These are phyloP conservation scores for Chlorodrepanis virens DNA, from an alignment of 2,113 vertebrate genomes.

Conservation along the genomic window DNA sequence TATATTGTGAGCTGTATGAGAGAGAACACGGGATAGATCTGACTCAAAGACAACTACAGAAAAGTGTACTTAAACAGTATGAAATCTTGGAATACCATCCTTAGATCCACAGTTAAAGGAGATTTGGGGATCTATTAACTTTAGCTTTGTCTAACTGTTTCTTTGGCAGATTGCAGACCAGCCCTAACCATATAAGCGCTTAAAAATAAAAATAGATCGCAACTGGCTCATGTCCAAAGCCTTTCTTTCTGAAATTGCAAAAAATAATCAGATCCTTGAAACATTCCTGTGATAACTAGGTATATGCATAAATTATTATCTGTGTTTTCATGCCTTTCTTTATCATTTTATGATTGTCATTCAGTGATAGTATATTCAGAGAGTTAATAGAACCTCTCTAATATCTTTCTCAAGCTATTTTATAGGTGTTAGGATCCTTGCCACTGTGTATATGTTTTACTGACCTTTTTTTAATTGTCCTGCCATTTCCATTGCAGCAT, in stretches of 20 bases:
- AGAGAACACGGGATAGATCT: neutral
- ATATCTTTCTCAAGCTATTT: neutral
- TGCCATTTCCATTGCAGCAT: slow-evolving; percentile 2
- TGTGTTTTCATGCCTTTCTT: neutral
- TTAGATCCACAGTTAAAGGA: slow-evolving; percentile 21
- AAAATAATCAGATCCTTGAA: neutral
- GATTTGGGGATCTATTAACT: slow-evolving; percentile 27
- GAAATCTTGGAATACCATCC: slow-evolving; percentile 41
- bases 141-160: slow-evolving; percentile 47
- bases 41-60: slow-evolving; percentile 31
- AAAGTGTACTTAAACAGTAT: neutral
- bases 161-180: slow-evolving; percentile 29
- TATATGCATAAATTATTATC: neutral
- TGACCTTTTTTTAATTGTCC: slow-evolving; percentile 30
- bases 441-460: neutral
- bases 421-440: neutral
- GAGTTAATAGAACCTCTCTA: neutral
- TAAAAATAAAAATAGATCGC: neutral
- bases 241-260: neutral
- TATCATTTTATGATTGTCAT: neutral
- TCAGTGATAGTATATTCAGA: neutral
- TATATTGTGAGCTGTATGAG: neutral
- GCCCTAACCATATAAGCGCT: slow-evolving; percentile 29
- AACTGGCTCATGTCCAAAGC: neutral
- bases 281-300: neutral